Evolutionary conservation across 2,888 invertebrate species (phyloP).

Genomic region (Amiota mariae): DNA sequence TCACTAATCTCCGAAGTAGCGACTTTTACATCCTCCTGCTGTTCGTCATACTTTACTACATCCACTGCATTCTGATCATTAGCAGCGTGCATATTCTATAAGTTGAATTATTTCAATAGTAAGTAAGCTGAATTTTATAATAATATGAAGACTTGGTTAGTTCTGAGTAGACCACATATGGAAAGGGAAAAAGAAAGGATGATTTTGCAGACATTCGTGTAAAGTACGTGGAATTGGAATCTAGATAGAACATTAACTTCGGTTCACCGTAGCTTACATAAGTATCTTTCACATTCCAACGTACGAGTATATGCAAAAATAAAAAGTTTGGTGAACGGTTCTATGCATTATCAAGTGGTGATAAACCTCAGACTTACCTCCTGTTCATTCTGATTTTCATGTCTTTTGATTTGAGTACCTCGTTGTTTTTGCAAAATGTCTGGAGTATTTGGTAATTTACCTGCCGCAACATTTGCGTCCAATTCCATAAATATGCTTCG

Average conservation of each 20-base stretch:
- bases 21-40: slow-evolving; percentile 84
- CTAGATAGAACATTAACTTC: background rate
- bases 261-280: too few relatives aligned
- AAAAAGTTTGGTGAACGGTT: too few relatives aligned
- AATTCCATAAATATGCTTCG: slow-evolving; percentile 89
- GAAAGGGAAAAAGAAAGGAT: background rate
- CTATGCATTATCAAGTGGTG: background rate
- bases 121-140: too few relatives aligned
- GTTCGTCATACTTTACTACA: slow-evolving; percentile 83
- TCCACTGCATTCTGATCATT: slow-evolving; percentile 75
- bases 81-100: slow-evolving; percentile 39
- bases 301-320: too few relatives aligned
- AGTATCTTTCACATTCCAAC: too few relatives aligned
- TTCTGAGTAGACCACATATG: background rate
- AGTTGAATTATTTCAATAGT: slow-evolving; percentile 19
- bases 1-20: slow-evolving; percentile 88
- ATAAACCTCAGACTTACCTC: slow-evolving; percentile 50
- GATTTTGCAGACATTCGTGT: background rate
- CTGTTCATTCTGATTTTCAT: slow-evolving; percentile 32
- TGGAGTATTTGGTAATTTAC: slow-evolving; percentile 41
- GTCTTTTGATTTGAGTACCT: background rate
- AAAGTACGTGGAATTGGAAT: background rate
- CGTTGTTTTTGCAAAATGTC: background rate
- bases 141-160: background rate
- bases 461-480: slow-evolving; percentile 84